Base-by-base conservation (phyloP, 2,797 vertebrate species). In the Phoebastria nigripes region DNA sequence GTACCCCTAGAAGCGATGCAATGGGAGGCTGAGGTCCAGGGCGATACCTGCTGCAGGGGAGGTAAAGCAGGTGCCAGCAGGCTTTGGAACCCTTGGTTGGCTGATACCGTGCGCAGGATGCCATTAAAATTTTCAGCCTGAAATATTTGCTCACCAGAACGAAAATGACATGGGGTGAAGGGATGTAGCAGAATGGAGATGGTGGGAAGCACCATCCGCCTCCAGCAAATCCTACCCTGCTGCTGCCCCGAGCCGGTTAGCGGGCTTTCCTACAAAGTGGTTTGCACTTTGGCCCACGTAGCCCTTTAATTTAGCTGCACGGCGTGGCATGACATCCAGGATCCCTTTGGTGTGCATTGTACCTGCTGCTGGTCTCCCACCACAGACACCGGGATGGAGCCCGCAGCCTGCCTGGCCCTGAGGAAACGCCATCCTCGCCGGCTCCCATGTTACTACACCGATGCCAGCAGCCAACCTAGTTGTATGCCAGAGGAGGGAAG, bases 231-330 rank as follows among this genome's bases (percentile, higher is more conserved):
- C 58, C 73, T 44, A 21, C 28, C 52, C 72, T 42, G 13, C 54
- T 58, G n/a, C 65, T 82, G 19, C 20, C 42, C 42, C 0, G 1
- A 44, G 37, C 41, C 1, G 0, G 26, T 37, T 21, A 29, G 33
- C 5, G 24, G 33, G 26, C 14, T 42, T 55, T 78, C 20, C 84
- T 72, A 42, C 52, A 72, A 55, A 78, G 59, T 18, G 31, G 7
- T 42, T 67, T 28, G 37, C 5, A 11, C 51, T 84, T 69, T 58
- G 62, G 55, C 39, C 51, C 44, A 24, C 1, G 2, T 20, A 39
- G 42, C 11, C 55, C 33, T 51, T 73, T 28, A 47, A 54, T 78
- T 71, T 22, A 72, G 28, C 46, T 49, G 44, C 39, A 71, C 15
- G 21, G 22, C 5, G 5, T 20, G 29, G n/a, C 3, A 1, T 33